phyloP scores from a whole-genome alignment of 2,113 vertebrate species.

The Thalassoma bifasciatum region DNA sequence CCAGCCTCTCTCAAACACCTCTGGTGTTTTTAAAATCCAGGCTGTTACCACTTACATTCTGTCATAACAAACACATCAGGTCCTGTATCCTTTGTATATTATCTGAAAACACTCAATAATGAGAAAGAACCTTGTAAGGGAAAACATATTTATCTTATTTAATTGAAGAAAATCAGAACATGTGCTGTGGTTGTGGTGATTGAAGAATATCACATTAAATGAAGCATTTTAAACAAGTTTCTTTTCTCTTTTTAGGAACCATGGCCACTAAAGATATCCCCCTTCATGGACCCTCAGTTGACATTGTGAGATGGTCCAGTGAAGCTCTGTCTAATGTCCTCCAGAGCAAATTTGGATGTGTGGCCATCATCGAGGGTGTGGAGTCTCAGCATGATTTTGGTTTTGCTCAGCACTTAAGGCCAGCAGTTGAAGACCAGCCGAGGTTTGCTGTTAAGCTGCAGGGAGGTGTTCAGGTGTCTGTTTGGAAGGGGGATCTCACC shows the following conservation, averaged over 20 bases:
- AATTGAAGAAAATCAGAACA: no score
- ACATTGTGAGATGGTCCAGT: constrained; percentile 59
- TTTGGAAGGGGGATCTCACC: constrained; percentile 89
- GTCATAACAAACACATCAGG: no score
- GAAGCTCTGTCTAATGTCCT: constrained; percentile 72
- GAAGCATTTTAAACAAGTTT: not conserved
- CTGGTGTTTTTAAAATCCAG: no score
- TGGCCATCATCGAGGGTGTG: constrained; percentile 31
- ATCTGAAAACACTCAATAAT: no score
- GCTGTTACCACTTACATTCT: no score
- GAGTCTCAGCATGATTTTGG: accelerated
- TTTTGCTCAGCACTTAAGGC: not conserved
- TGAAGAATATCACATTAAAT: not conserved
- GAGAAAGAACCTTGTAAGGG: no score
- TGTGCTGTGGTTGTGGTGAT: no score
- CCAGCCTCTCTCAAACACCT: no score
- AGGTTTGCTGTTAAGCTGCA: constrained; percentile 72
- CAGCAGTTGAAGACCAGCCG: not conserved
- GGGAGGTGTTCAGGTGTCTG: constrained; percentile 75
- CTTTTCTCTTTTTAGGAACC: constrained; percentile 16
- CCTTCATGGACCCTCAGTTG: constrained; percentile 33
- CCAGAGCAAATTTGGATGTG: constrained; percentile 83
- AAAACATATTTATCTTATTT: no score
- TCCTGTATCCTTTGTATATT: no score
- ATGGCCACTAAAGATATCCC: constrained; percentile 31